Base-by-base conservation (phyloP, 2,888 invertebrate genomes). In the Tenodera sinensis region DNA sequence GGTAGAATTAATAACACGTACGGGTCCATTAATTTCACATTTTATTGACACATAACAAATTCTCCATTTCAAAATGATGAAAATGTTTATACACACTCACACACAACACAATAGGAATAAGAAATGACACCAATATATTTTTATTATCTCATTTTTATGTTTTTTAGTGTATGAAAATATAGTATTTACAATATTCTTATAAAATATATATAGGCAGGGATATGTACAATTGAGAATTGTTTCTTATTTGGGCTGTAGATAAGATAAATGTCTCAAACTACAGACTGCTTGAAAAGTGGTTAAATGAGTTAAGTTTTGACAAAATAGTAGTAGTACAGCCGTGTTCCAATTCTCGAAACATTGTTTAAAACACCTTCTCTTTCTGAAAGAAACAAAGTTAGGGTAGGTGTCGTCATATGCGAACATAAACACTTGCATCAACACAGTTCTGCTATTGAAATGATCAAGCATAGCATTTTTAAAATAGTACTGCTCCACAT, bases 151-250 rank as follows among this genome's bases (percentile, higher is more conserved):
- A 81, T 87, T 30, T 85, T 89, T 89, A 83, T 83, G 82, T 27
- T 27, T 84, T 89, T 89, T 90, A 89, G 83, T 89, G 85, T 90
- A 90, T 89, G 90, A 90, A 89, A 90, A 90, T 90, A 90, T 90
- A 90, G 88, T 90, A 90, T 90, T 85, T 90, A 90, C 90, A 90
- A 89, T 90, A 89, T 90, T 88, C 85, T 89, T 89, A 89, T 89
- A 90, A 89, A 90, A 90, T 89, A 90, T 90, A 89, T 88, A 47
- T 89, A 90, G 89, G 89, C 89, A 30, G 88, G 90, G 90, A 90
- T 89, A 90, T 90, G 90, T 90, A 90, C 90, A 90, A 14, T 83
- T 87, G 87, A 87, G 87, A 87, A 30, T 83, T 87, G 25, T 71
- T 34, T 2, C 54, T 54, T 54, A 85, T 85, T 85, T 86, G 54